These are phyloP conservation scores for Nyleta sp. DNA, from an alignment of 2,888 invertebrate species.

Conservation along the genomic window DNA sequence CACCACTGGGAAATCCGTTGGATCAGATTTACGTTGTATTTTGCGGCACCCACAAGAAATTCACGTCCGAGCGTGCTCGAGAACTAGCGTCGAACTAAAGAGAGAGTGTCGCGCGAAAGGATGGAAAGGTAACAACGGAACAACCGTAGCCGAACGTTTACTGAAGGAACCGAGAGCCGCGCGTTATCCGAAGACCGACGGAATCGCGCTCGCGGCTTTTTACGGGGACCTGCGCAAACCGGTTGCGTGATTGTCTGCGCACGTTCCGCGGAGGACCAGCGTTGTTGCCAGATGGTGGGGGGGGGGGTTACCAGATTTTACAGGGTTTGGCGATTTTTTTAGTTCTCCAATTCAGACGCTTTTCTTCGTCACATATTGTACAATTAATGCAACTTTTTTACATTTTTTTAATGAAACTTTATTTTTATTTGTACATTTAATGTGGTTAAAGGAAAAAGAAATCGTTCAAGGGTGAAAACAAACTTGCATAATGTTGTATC, in stretches of 20 bases:
- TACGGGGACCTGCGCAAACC: constrained; percentile 75
- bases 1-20: constrained; percentile 15
- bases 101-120: constrained; percentile 38
- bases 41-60: constrained; percentile 9
- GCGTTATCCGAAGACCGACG: constrained; percentile 73
- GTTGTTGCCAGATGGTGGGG: constrained; percentile 60
- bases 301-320: constrained; percentile 31
- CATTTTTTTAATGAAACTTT: no score
- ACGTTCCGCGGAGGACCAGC: constrained; percentile 52
- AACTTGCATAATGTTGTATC: no score
- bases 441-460: no score
- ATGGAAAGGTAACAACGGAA: constrained; percentile 46
- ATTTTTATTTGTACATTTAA: no score
- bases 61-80: constrained; percentile 32
- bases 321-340: constrained; percentile 10
- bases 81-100: constrained; percentile 38
- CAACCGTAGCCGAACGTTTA: constrained; percentile 58
- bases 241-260: constrained; percentile 71
- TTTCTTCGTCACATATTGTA: no score
- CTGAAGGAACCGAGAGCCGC: constrained; percentile 67
- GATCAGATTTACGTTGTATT: background rate
- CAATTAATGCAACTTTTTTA: no score
- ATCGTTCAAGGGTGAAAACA: no score
- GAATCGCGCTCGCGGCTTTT: constrained; percentile 78
- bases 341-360: constrained; percentile 3